These are phyloP conservation scores for Acromyrmex echinatior DNA, from an alignment of 1,140 invertebrate species.

Conservation along the genomic window DNA sequence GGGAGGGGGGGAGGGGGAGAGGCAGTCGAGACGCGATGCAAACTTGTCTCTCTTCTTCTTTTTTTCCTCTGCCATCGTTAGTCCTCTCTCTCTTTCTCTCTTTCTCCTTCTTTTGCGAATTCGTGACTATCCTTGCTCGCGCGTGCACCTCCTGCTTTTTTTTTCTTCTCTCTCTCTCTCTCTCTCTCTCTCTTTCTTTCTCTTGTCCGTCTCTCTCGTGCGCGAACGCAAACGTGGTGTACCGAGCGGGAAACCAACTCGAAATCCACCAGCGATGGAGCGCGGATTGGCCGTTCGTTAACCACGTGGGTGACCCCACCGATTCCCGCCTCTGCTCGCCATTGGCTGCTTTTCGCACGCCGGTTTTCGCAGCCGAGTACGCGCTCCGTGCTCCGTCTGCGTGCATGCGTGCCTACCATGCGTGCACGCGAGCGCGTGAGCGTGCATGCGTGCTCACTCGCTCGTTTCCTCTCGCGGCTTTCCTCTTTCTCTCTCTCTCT, in stretches of 20 bases:
- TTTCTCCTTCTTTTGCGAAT: slow-evolving; percentile 54
- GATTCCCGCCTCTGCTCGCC: slow-evolving; percentile 73
- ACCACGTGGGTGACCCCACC: slow-evolving; percentile 81
- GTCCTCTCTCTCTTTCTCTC: background rate
- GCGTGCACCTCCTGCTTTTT: slow-evolving; percentile 53
- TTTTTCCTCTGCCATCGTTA: slow-evolving; percentile 53
- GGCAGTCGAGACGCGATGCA: slow-evolving; percentile 80
- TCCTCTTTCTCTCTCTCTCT: slow-evolving; percentile 23
- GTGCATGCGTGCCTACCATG: slow-evolving; percentile 51
- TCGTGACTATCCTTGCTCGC: slow-evolving; percentile 53
- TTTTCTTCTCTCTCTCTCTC: slow-evolving; percentile 18
- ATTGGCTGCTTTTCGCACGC: slow-evolving; percentile 81
- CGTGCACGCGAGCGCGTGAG: slow-evolving; percentile 51
- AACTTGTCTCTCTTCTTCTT: slow-evolving; percentile 81
- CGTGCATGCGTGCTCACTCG: slow-evolving; percentile 40
- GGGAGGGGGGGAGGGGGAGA: slow-evolving; percentile 7
- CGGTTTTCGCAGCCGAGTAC: slow-evolving; percentile 75
- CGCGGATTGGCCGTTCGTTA: slow-evolving; percentile 68
- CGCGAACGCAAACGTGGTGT: slow-evolving; percentile 56
- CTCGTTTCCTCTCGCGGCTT: slow-evolving; percentile 33
- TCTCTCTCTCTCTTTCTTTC: slow-evolving; percentile 62
- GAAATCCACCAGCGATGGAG: slow-evolving; percentile 74
- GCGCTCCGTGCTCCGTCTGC: slow-evolving; percentile 59
- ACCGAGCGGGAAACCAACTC: slow-evolving; percentile 73
- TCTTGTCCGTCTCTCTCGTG: slow-evolving; percentile 61